These are phyloP conservation scores for Climacteris rufus DNA, from an alignment of 2,113 vertebrate genomes.

Conservation along the genomic window DNA sequence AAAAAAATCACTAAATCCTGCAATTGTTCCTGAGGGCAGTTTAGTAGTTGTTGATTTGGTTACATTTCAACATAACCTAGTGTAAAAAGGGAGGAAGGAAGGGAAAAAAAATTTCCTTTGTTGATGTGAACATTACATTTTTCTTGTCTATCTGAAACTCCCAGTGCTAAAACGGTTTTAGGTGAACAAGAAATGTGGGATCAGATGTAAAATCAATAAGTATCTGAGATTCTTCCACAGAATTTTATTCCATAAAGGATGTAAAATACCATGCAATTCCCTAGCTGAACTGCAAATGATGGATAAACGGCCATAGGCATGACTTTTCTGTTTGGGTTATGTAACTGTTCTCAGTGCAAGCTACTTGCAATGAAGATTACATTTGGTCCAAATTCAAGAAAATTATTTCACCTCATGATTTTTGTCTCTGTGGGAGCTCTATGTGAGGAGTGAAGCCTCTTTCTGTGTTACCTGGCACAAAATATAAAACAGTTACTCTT, in stretches of 20 bases:
- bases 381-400: constrained; percentile 20
- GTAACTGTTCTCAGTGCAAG: neutral
- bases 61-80: constrained; percentile 48
- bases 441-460: constrained; percentile 27
- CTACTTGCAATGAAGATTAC: neutral
- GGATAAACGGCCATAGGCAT: constrained; percentile 29
- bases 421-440: constrained; percentile 46
- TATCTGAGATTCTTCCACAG: neutral
- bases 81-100: constrained; percentile 22
- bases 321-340: constrained; percentile 18
- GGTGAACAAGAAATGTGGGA: neutral
- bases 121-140: neutral
- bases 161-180: neutral
- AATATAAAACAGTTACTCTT: constrained; percentile 19
- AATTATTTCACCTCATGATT: constrained; percentile 44
- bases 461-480: constrained; percentile 50
- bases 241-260: neutral
- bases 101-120: neutral
- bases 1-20: constrained; percentile 56
- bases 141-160: constrained; percentile 11
- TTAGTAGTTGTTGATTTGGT: constrained; percentile 34
- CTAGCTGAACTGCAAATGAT: neutral
- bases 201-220: constrained; percentile 13
- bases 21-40: constrained; percentile 46
- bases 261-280: neutral